phyloP scores from a whole-genome alignment of 2,113 vertebrate species.

The Psilopogon haemacephalus region DNA sequence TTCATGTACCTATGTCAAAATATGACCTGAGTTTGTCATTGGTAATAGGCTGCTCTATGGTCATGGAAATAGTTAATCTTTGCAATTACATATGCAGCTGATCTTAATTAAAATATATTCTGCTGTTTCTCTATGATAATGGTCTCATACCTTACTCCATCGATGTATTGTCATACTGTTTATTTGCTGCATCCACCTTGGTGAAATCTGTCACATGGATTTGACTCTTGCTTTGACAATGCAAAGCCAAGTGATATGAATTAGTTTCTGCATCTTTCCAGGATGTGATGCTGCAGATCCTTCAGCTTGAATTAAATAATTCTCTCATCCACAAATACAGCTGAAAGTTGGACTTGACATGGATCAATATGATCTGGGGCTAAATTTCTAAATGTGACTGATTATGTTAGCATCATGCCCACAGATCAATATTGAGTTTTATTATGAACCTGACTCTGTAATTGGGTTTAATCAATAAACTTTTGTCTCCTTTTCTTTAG shows the following conservation, averaged over 20 bases:
- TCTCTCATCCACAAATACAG: slow-evolving; percentile 86
- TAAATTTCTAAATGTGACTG: slow-evolving; percentile 92
- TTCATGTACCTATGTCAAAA: not conserved
- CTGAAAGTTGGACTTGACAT: slow-evolving; percentile 96
- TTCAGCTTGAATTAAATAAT: slow-evolving; percentile 89
- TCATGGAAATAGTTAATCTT: not conserved
- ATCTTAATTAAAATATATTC: slow-evolving; percentile 36
- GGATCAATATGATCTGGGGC: slow-evolving; percentile 91
- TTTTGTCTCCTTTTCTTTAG: slow-evolving; percentile 92
- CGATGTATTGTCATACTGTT: slow-evolving; percentile 68
- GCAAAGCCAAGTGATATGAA: slow-evolving; percentile 73
- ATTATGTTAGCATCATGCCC: slow-evolving; percentile 89
- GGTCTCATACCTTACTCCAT: slow-evolving; percentile 63
- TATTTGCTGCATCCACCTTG: slow-evolving; percentile 77
- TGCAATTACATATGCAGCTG: slow-evolving; percentile 10
- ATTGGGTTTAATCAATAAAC: slow-evolving; percentile 93
- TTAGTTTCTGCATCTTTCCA: slow-evolving; percentile 74
- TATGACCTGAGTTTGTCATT: not conserved
- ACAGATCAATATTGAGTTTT: slow-evolving; percentile 95
- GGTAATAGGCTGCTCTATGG: not conserved
- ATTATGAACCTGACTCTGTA: slow-evolving; percentile 82
- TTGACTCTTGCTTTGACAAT: slow-evolving; percentile 83
- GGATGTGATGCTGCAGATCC: slow-evolving; percentile 75
- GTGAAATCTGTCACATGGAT: slow-evolving; percentile 83
- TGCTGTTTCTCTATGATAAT: slow-evolving; percentile 13